phyloP scores from a whole-genome alignment of 2,797 vertebrate species.

The Aplochiton taeniatus region DNA sequence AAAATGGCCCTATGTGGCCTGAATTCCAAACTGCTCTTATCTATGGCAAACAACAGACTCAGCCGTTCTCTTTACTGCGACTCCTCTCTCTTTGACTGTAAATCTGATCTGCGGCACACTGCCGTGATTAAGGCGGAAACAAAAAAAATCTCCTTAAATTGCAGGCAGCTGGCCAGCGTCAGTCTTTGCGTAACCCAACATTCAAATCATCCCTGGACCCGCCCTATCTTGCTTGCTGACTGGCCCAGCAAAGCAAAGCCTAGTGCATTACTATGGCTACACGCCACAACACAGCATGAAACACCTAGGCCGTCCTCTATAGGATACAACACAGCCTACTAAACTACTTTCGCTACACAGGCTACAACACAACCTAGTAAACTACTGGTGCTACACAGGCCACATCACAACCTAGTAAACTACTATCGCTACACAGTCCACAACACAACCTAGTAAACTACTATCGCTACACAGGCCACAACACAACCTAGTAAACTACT shows the following conservation, averaged over 20 bases:
- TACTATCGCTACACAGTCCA: no score
- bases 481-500: background rate
- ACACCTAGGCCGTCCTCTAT: background rate
- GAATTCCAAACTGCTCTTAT: background rate
- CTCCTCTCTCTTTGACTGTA: background rate
- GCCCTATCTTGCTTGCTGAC: constrained; percentile 24
- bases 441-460: background rate
- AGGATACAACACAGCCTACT: background rate
- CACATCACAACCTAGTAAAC: no score
- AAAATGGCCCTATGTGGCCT: background rate
- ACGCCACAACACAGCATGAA: background rate
- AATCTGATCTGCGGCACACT: constrained; percentile 25
- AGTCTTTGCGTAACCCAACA: constrained; percentile 51
- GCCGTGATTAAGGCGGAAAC: constrained; percentile 41
- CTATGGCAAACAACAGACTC: background rate
- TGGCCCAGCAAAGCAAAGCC: background rate
- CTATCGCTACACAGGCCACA: background rate
- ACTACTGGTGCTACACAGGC: no score
- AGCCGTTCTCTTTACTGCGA: background rate
- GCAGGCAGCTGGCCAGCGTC: constrained; percentile 44
- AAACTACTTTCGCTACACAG: background rate
- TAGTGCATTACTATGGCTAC: background rate
- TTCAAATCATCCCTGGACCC: constrained; percentile 37
- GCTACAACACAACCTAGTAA: background rate
- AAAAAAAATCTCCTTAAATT: constrained; percentile 49